Percentiles rank a stretch among this genome's conserved stretches.
Conservation (phyloP, 1,140 invertebrate genomes). For the Colletes latitarsis region DNA sequence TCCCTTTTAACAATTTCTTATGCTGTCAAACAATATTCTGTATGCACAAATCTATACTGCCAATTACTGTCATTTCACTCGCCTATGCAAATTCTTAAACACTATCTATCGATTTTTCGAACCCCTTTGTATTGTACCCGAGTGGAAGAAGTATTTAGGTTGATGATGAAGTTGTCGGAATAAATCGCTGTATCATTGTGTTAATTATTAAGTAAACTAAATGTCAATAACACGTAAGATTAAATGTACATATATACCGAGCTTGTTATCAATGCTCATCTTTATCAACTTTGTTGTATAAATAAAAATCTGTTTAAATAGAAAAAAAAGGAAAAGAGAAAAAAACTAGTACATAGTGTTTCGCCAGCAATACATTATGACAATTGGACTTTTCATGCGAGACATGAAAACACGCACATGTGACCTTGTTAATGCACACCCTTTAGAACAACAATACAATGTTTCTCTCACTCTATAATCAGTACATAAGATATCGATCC, state of each 20-base stretch:
- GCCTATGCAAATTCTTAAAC: constrained; percentile 8
- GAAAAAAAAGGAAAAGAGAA: constrained; percentile 28
- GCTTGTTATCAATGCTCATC: background rate
- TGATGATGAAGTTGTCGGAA: constrained; percentile 31
- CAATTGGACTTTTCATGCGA: constrained; percentile 24
- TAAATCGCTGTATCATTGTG: constrained; percentile 35
- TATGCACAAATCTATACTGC: constrained; percentile 49
- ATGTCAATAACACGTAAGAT: constrained; percentile 15
- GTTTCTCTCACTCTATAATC: constrained; percentile 22
- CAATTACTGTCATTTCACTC: background rate
- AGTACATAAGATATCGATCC: constrained; percentile 19
- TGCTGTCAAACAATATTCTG: constrained; percentile 22
- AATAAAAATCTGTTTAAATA: constrained; percentile 47
- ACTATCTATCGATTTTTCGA: background rate
- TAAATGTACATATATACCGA: constrained; percentile 25
- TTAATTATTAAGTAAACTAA: constrained; percentile 37
- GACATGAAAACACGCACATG: constrained; percentile 26
- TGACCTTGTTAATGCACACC: constrained; percentile 15
- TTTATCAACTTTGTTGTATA: constrained; percentile 18
- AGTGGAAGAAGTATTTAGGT: constrained; percentile 37
- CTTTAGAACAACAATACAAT: constrained; percentile 19
- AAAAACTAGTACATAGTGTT: constrained; percentile 35
- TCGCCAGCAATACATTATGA: constrained; percentile 26
- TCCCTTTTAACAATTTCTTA: constrained; percentile 1
- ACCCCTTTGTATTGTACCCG: constrained; percentile 22